phyloP scores from a whole-genome alignment of 2,113 vertebrate genomes.

The Athene noctua region DNA sequence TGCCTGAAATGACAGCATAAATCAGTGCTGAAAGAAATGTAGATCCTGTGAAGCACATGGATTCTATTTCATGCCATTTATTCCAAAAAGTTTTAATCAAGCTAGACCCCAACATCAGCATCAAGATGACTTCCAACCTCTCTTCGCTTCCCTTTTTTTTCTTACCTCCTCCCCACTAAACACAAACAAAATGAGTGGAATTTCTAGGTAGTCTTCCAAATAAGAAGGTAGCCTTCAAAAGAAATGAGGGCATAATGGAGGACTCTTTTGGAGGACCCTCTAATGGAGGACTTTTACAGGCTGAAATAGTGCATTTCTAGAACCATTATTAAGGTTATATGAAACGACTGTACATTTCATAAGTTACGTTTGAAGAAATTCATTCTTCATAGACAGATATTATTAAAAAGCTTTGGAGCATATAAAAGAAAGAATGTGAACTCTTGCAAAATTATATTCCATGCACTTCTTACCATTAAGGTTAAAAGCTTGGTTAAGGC shows the following conservation, averaged over 20 bases:
- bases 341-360: not conserved
- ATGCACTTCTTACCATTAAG: slow-evolving; percentile 83
- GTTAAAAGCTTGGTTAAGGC: slow-evolving; percentile 80
- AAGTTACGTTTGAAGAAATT: not conserved
- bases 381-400: not conserved
- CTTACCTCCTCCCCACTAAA: not conserved
- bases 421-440: not conserved
- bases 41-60: not conserved
- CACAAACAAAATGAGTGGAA: not conserved
- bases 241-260: not conserved
- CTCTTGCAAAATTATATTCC: not conserved
- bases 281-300: no score
- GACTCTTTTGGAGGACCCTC: no score
- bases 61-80: not conserved
- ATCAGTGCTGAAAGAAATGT: not conserved
- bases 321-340: not conserved
- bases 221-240: not conserved
- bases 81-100: not conserved
- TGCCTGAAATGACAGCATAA: not conserved
- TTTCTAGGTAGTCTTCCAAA: not conserved
- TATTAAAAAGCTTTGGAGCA: not conserved
- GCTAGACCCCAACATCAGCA: not conserved
- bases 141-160: not conserved
- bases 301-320: not conserved
- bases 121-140: not conserved